Percentiles rank a stretch among this genome's conserved stretches.
These are phyloP conservation scores for Melipona quadrifasciata DNA, from an alignment of 1,140 invertebrate genomes.

Conservation along the genomic window DNA sequence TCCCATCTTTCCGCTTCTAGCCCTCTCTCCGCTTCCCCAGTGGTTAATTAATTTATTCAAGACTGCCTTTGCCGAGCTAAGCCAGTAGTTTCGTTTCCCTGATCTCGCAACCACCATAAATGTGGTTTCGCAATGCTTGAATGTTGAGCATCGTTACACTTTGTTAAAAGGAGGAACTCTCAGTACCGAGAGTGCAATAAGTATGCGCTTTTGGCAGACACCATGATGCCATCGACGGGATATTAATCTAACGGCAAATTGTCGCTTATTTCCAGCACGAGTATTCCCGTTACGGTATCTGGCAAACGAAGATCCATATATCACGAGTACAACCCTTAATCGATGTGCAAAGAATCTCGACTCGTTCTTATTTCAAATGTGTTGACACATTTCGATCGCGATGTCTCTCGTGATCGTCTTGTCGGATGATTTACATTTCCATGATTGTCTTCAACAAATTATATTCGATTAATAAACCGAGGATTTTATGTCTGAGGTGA, in stretches of 20 bases:
- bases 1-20: too few relatives aligned
- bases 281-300: not conserved
- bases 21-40: not conserved
- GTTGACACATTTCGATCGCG: not conserved
- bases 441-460: not conserved
- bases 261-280: constrained; percentile 6
- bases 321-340: not conserved
- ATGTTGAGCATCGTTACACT: constrained; percentile 54
- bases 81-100: constrained; percentile 20
- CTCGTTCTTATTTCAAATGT: not conserved
- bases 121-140: constrained; percentile 58
- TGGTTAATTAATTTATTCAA: constrained; percentile 49
- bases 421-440: not conserved
- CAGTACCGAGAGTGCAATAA: too few relatives aligned
- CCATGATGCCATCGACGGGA: constrained; percentile 68
- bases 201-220: constrained; percentile 73
- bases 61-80: not conserved
- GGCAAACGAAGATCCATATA: not conserved
- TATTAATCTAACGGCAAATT: constrained; percentile 74
- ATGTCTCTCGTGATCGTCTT: not conserved
- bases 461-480: not conserved
- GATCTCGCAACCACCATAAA: not conserved
- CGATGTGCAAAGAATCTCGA: not conserved
- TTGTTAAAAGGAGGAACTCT: constrained; percentile 46
- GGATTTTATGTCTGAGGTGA: not conserved